Evolutionary conservation across 2,113 vertebrate species (phyloP).

Genomic region (Callocephalon fimbriatum): DNA sequence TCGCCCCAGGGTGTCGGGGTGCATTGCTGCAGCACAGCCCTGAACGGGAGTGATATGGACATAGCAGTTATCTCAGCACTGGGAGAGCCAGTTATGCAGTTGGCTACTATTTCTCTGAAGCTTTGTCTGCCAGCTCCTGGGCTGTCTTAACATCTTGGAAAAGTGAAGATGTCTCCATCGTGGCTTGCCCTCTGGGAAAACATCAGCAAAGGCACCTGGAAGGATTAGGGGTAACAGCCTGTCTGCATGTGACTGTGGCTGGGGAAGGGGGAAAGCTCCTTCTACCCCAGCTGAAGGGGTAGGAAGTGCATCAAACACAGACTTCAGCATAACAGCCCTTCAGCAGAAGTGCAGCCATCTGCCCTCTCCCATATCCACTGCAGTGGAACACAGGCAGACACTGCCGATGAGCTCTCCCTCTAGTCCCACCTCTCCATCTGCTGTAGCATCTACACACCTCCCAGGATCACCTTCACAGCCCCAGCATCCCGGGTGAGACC

Average conservation of each 20-base stretch:
- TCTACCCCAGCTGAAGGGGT: background rate
- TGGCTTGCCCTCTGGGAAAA: accelerated
- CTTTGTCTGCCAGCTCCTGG: background rate
- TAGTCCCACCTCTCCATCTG: background rate
- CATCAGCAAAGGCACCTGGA: background rate
- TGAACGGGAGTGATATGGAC: accelerated
- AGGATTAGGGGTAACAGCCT: background rate
- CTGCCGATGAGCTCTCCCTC: accelerated
- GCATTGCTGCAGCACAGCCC: background rate
- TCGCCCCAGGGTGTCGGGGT: accelerated
- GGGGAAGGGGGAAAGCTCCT: background rate
- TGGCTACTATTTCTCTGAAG: background rate
- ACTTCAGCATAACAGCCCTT: background rate
- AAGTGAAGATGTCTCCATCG: background rate
- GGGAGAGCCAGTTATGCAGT: background rate
- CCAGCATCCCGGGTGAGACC: background rate
- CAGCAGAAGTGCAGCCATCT: background rate
- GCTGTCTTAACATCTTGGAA: background rate
- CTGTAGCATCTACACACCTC: background rate
- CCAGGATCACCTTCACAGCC: background rate
- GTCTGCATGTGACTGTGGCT: background rate
- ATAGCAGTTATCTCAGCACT: background rate
- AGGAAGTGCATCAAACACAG: background rate
- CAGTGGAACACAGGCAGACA: accelerated
- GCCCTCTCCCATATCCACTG: background rate